Evolutionary conservation across 64 coral and sea anemone species (phyloP).

Genomic region (Dendronephthya gigantea): DNA sequence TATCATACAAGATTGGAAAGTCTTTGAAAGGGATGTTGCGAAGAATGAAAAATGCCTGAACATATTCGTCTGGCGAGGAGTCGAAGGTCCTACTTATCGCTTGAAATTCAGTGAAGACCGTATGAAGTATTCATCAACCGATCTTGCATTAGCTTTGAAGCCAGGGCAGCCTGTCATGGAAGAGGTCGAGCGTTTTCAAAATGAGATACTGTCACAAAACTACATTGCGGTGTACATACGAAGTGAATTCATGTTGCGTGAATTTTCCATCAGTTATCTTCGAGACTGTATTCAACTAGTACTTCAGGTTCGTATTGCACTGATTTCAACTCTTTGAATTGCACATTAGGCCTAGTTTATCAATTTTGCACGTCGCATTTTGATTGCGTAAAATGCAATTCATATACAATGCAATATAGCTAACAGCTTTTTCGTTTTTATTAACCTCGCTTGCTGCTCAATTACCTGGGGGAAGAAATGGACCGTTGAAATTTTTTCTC

Average conservation of each 20-base stretch:
- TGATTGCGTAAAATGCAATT: too few species aligned
- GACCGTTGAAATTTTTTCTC: too few species aligned
- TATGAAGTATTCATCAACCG: not conserved
- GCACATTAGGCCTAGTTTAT: too few species aligned
- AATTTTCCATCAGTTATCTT: not conserved
- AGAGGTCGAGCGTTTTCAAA: not conserved
- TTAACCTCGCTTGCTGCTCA: too few species aligned
- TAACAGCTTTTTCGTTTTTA: too few species aligned
- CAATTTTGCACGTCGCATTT: too few species aligned
- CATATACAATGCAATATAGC: too few species aligned
- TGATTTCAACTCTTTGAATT: too few species aligned
- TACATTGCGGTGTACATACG: not conserved
- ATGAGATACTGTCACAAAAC: not conserved
- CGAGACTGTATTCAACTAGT: not conserved
- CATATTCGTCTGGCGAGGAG: not conserved
- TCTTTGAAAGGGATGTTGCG: not conserved
- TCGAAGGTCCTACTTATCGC: not conserved
- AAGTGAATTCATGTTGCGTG: not conserved
- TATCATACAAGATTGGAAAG: not conserved
- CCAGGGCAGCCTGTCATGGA: not conserved
- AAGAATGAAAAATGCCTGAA: not conserved
- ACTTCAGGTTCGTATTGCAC: not conserved
- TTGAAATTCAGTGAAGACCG: not conserved
- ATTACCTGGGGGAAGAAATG: too few species aligned
- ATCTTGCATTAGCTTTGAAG: not conserved